These are phyloP conservation scores for Paralichthys olivaceus DNA, from an alignment of 2,113 vertebrate genomes.

Conservation along the genomic window DNA sequence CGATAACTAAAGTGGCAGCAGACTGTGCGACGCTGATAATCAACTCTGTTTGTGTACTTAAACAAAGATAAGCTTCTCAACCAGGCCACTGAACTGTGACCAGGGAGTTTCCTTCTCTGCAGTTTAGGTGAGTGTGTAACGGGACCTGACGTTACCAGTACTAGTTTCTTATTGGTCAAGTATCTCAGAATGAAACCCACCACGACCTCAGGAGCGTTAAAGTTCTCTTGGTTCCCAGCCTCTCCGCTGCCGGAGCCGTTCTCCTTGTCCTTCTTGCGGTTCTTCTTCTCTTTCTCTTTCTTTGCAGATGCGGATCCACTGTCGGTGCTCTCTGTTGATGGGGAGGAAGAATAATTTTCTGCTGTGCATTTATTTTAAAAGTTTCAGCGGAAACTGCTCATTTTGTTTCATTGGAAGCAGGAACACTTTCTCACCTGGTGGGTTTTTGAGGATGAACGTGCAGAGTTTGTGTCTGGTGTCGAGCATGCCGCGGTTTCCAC, in stretches of 20 bases:
- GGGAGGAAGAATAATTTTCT: not conserved
- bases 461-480: slow-evolving; percentile 99
- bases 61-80: not conserved
- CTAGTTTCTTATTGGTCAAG: not conserved
- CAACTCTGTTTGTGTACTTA: too few species aligned
- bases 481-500: slow-evolving; percentile 98
- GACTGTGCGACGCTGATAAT: too few species aligned
- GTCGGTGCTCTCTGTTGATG: slow-evolving; percentile 86
- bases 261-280: slow-evolving; percentile 97
- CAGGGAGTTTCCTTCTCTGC: too few species aligned
- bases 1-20: too few species aligned
- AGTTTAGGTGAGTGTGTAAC: not conserved
- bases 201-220: slow-evolving; percentile 90
- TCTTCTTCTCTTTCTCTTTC: slow-evolving; percentile 98
- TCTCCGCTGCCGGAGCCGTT: slow-evolving; percentile 94
- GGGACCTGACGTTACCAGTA: too few species aligned
- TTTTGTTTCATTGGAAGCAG: too few species aligned
- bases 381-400: too few species aligned
- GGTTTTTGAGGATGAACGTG: slow-evolving; percentile 99
- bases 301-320: slow-evolving; percentile 91
- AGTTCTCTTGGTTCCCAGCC: slow-evolving; percentile 86
- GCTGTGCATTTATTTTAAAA: too few species aligned
- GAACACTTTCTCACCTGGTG: slow-evolving; percentile 89
- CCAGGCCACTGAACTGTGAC: too few species aligned
- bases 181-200: slow-evolving; percentile 68